These are phyloP conservation scores for Agrenia bidenticulata DNA, from an alignment of 2,888 invertebrate genomes.

Conservation along the genomic window DNA sequence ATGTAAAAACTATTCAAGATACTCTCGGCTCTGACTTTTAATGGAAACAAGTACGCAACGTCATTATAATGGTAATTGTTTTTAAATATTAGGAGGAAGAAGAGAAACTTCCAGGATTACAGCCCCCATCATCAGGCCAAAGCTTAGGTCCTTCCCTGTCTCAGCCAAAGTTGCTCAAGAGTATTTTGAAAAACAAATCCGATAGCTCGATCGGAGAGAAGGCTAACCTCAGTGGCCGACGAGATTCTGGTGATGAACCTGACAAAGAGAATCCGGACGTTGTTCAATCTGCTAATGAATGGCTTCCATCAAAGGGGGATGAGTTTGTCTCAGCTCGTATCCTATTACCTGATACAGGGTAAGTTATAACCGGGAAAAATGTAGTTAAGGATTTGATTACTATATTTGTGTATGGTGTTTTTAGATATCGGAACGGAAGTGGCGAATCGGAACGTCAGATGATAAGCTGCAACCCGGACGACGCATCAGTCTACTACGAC, in stretches of 20 bases:
- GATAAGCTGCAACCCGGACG: conserved; percentile 45
- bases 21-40: no score
- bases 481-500: conserved; percentile 51
- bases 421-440: conserved; percentile 10
- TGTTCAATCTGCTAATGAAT: conserved; percentile 6
- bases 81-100: neutral
- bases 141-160: conserved; percentile 2
- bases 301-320: conserved; percentile 29
- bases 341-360: conserved; percentile 34
- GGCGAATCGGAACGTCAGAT: conserved; percentile 31
- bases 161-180: conserved; percentile 50
- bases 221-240: conserved; percentile 36
- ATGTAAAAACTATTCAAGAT: no score
- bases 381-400: no score
- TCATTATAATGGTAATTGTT: neutral
- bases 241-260: conserved; percentile 25
- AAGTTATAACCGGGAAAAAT: conserved; percentile 3
- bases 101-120: neutral
- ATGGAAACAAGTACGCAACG: no score
- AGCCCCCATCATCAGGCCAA: neutral
- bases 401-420: no score
- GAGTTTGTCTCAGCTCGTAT: conserved; percentile 36
- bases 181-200: conserved; percentile 53
- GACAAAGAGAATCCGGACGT: conserved; percentile 7
- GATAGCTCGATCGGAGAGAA: conserved; percentile 51